Conservation (phyloP, 2,888 invertebrate species). For the Lasioglossum figueresi region DNA sequence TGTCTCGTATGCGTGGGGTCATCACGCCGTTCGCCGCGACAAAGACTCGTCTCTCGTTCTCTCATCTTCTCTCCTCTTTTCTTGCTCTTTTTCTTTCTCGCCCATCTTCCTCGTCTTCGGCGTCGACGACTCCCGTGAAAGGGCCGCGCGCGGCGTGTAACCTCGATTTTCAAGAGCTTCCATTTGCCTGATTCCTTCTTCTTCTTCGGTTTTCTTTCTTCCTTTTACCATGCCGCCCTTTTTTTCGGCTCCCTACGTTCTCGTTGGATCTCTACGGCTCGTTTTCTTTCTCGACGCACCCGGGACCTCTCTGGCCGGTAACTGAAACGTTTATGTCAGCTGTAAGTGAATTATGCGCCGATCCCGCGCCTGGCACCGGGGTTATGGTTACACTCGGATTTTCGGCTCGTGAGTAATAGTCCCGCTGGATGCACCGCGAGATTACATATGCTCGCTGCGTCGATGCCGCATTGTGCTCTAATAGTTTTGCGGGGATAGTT, state of each 20-base stretch:
- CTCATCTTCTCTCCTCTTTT: constrained; percentile 16
- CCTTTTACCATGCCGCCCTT: background rate
- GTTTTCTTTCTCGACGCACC: background rate
- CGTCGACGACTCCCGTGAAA: constrained; percentile 9
- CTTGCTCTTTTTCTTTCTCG: constrained; percentile 31
- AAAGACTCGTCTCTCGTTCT: constrained; percentile 47
- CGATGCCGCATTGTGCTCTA: background rate
- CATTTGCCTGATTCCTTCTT: constrained; percentile 8
- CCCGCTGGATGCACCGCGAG: background rate
- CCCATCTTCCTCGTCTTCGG: background rate
- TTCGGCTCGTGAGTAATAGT: constrained; percentile 10
- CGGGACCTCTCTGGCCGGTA: constrained; percentile 1
- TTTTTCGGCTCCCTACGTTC: background rate
- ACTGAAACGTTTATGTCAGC: constrained; percentile 15
- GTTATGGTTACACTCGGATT: constrained; percentile 13
- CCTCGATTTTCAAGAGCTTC: constrained; percentile 27
- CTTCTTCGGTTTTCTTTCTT: background rate
- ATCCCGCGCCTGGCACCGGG: background rate
- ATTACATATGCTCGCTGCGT: background rate
- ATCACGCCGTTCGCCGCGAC: constrained; percentile 66
- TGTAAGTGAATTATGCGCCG: constrained; percentile 1
- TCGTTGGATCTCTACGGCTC: background rate
- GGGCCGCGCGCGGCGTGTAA: constrained; percentile 14
- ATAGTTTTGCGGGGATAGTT: background rate
- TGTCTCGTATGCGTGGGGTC: constrained; percentile 77